phyloP scores from a whole-genome alignment of 92 coral and sea anemone species.

The Phymanthus crucifer region DNA sequence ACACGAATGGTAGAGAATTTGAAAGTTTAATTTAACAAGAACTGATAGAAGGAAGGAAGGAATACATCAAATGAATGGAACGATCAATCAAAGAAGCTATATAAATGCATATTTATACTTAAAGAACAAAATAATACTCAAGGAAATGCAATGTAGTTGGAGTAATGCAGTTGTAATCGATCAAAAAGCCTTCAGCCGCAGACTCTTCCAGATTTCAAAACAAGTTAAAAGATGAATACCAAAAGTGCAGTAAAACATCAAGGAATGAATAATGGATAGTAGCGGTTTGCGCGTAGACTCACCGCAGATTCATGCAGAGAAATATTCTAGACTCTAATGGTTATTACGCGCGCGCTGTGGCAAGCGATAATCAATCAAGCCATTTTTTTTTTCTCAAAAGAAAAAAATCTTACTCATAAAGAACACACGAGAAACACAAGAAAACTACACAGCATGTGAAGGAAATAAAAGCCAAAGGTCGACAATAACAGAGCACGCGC shows the following conservation, averaged over 20 bases:
- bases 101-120: too few relatives aligned
- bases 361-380: background rate
- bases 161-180: too few relatives aligned
- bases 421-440: background rate
- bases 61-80: too few relatives aligned
- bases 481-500: background rate
- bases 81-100: too few relatives aligned
- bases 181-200: background rate
- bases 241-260: background rate
- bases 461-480: background rate
- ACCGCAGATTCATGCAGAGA: background rate
- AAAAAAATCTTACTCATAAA: background rate
- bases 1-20: too few relatives aligned
- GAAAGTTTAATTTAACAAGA: too few relatives aligned
- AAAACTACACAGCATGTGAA: background rate
- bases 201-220: background rate
- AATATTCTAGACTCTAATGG: background rate
- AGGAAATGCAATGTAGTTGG: too few relatives aligned
- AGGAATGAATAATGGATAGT: background rate
- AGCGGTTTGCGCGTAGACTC: background rate
- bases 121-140: too few relatives aligned
- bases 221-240: background rate
- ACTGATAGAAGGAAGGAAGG: too few relatives aligned
- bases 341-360: background rate
- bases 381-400: background rate